Conservation (phyloP, 2,797 vertebrate genomes). For the Eospalax fontanierii region DNA sequence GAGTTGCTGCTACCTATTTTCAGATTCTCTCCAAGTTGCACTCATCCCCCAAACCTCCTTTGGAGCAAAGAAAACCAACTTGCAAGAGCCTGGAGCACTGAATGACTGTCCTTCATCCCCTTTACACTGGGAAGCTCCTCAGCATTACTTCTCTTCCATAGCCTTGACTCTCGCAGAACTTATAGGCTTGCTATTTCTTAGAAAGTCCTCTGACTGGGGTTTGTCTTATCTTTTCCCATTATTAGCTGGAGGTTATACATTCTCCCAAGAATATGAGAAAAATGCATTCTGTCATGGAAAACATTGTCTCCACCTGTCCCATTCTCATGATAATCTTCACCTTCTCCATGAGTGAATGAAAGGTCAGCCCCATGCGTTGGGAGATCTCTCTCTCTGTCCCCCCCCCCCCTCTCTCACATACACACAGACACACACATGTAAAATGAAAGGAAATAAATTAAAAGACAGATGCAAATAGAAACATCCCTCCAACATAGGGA, state of each 20-base stretch:
- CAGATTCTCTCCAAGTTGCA: neutral
- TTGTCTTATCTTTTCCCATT: neutral
- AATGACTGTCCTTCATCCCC: neutral
- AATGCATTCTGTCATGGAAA: neutral
- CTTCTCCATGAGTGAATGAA: neutral
- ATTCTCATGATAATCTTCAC: neutral
- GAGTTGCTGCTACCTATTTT: neutral
- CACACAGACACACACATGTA: too few species aligned
- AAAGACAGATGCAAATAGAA: neutral
- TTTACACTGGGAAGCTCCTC: neutral
- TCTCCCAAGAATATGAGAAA: neutral
- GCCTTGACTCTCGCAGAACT: neutral
- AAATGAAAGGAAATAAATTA: neutral
- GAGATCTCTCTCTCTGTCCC: too few species aligned
- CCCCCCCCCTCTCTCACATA: too few species aligned
- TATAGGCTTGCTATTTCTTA: neutral
- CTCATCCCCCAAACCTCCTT: neutral
- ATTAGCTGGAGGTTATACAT: neutral
- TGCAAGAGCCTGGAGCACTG: accelerated
- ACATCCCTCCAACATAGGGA: too few species aligned
- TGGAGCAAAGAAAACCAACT: neutral
- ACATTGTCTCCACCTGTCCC: neutral
- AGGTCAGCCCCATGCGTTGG: too few species aligned
- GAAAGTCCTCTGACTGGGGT: neutral
- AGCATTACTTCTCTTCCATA: neutral